phyloP scores from a whole-genome alignment of 2,797 vertebrate species.

The Syngnathus rostellatus region DNA sequence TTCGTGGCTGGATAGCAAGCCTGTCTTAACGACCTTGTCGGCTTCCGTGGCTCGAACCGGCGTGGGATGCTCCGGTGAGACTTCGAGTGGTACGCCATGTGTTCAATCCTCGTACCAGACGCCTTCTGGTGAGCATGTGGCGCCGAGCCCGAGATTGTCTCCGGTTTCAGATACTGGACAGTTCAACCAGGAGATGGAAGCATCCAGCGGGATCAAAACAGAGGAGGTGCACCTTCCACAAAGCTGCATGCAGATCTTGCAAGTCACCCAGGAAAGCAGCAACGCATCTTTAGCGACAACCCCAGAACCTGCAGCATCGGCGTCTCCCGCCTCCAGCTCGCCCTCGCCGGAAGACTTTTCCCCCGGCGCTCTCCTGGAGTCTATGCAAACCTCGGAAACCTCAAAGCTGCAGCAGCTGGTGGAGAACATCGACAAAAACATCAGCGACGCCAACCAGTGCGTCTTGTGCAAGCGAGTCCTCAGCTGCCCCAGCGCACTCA shows the following conservation, averaged over 20 bases:
- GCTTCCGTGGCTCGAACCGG: slow-evolving; percentile 72
- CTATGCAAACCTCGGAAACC: slow-evolving; percentile 89
- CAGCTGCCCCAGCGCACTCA: slow-evolving; percentile 95
- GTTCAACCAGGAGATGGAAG: slow-evolving; percentile 52
- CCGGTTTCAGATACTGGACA: slow-evolving; percentile 68
- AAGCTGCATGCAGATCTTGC: slow-evolving; percentile 47
- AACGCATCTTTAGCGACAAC: slow-evolving; percentile 38
- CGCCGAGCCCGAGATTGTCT: slow-evolving; percentile 72
- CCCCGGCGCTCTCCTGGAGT: slow-evolving; percentile 75
- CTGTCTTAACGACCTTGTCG: slow-evolving; percentile 75
- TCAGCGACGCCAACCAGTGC: slow-evolving; percentile 88
- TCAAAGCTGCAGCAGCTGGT: slow-evolving; percentile 96
- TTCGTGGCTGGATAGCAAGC: slow-evolving; percentile 92
- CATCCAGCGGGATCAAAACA: slow-evolving; percentile 62
- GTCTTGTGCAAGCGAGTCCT: slow-evolving; percentile 91
- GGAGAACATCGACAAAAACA: slow-evolving; percentile 96
- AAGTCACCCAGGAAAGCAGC: slow-evolving; percentile 38
- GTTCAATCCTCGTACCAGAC: slow-evolving; percentile 81
- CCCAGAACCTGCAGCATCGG: slow-evolving; percentile 58
- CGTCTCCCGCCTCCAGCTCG: slow-evolving; percentile 67
- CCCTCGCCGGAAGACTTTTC: slow-evolving; percentile 72
- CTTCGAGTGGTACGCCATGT: slow-evolving; percentile 79
- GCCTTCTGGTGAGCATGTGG: slow-evolving; percentile 80
- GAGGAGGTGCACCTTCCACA: slow-evolving; percentile 73
- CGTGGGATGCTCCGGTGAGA: slow-evolving; percentile 73